Percentiles rank a stretch among this genome's conserved stretches.
These are phyloP conservation scores for Atta cephalotes DNA, from an alignment of 1,140 invertebrate genomes.

Conservation along the genomic window DNA sequence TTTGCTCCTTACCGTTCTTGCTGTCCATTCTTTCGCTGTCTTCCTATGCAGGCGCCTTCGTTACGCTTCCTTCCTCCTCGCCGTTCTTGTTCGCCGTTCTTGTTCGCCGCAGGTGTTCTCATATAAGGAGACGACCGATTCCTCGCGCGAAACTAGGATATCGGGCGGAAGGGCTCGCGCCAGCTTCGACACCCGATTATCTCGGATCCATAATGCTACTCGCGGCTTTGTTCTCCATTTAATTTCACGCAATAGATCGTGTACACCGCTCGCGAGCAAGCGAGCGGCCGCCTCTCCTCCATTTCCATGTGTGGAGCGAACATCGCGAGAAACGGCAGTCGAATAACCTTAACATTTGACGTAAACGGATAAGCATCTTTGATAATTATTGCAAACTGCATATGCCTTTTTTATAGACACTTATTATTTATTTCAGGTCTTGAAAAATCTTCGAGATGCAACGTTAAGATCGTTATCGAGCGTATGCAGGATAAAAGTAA, in stretches of 20 bases:
- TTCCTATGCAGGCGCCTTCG: slow-evolving; percentile 36
- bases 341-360: slow-evolving; percentile 48
- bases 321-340: slow-evolving; percentile 24
- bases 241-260: slow-evolving; percentile 38
- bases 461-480: background rate
- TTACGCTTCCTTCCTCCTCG: slow-evolving; percentile 14
- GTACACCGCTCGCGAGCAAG: background rate
- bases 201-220: slow-evolving; percentile 4
- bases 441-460: background rate
- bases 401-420: background rate
- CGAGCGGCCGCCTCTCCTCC: background rate
- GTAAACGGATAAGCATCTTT: slow-evolving; percentile 11
- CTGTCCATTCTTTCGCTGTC: slow-evolving; percentile 62
- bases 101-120: slow-evolving; percentile 28
- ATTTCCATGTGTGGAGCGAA: slow-evolving; percentile 14
- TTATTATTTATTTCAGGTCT: background rate
- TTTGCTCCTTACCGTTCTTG: slow-evolving; percentile 78
- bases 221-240: background rate
- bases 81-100: slow-evolving; percentile 40
- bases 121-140: background rate
- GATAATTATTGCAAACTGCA: background rate
- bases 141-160: slow-evolving; percentile 44
- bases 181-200: slow-evolving; percentile 19
- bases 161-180: slow-evolving; percentile 4
- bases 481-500: slow-evolving; percentile 4